Percentiles rank a stretch among this genome's conserved stretches.
Conservation (phyloP, 2,113 vertebrate genomes). For the Zosterops japonicus region DNA sequence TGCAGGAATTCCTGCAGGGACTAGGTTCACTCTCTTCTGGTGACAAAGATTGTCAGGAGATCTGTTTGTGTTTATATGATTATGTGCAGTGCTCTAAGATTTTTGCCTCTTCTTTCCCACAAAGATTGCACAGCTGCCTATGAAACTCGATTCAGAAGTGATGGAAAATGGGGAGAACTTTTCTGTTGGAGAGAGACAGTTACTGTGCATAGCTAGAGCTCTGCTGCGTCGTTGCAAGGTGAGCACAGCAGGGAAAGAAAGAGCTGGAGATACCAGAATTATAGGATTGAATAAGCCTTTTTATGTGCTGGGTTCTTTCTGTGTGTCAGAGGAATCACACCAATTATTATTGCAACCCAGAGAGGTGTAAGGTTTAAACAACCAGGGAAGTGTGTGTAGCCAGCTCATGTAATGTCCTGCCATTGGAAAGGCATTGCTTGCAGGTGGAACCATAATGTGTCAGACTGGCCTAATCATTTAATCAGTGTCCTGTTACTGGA, state of each 20-base stretch:
- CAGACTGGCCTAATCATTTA: neutral
- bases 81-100: neutral
- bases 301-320: neutral
- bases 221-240: conserved; percentile 91
- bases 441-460: neutral
- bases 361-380: neutral
- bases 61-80: neutral
- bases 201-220: conserved; percentile 87
- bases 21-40: neutral
- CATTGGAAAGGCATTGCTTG: neutral
- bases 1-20: neutral
- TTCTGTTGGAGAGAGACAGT: conserved; percentile 90
- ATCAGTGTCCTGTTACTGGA: neutral
- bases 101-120: neutral
- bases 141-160: conserved; percentile 91
- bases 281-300: neutral
- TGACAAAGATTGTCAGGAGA: neutral
- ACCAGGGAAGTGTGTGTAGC: neutral
- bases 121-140: conserved; percentile 88
- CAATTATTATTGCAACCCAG: neutral
- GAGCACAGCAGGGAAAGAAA: neutral
- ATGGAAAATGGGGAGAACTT: conserved; percentile 95
- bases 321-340: neutral
- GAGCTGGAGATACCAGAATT: neutral
- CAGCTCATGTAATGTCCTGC: neutral